phyloP scores from a whole-genome alignment of 2,888 invertebrate species.

The Phalera bucephala region DNA sequence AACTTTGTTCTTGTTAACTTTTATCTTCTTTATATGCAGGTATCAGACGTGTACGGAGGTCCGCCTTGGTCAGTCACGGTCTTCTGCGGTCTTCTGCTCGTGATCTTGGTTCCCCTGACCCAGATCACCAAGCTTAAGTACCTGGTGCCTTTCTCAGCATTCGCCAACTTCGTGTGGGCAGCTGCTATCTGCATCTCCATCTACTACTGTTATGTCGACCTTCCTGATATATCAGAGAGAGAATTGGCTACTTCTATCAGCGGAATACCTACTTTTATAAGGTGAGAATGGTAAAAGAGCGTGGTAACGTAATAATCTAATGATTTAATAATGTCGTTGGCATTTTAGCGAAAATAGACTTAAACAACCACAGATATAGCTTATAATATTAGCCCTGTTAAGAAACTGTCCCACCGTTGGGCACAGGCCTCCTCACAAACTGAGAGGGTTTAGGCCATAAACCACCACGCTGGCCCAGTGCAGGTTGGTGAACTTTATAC shows the following conservation, averaged over 20 bases:
- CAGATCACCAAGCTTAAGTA: conserved; percentile 91
- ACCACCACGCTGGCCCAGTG: too few species aligned
- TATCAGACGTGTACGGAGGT: conserved; percentile 75
- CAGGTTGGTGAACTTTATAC: too few species aligned
- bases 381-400: too few species aligned
- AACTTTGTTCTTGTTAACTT: too few species aligned
- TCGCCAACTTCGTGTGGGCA: conserved; percentile 93
- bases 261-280: conserved; percentile 93
- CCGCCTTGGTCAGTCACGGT: conserved; percentile 82
- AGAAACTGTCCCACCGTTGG: too few species aligned
- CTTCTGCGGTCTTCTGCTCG: conserved; percentile 86
- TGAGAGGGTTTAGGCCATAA: too few species aligned
- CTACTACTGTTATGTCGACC: conserved; percentile 88
- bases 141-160: conserved; percentile 93
- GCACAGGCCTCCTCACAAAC: not conserved
- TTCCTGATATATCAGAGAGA: conserved; percentile 63
- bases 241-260: conserved; percentile 75
- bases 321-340: too few species aligned
- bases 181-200: conserved; percentile 91
- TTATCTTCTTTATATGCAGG: conserved; percentile 58
- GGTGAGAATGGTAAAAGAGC: conserved; percentile 44
- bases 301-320: not conserved
- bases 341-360: too few species aligned
- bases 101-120: conserved; percentile 87
- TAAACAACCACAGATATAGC: too few species aligned